Conservation (phyloP, 1,140 invertebrate genomes). For the Camponotus pennsylvanicus region DNA sequence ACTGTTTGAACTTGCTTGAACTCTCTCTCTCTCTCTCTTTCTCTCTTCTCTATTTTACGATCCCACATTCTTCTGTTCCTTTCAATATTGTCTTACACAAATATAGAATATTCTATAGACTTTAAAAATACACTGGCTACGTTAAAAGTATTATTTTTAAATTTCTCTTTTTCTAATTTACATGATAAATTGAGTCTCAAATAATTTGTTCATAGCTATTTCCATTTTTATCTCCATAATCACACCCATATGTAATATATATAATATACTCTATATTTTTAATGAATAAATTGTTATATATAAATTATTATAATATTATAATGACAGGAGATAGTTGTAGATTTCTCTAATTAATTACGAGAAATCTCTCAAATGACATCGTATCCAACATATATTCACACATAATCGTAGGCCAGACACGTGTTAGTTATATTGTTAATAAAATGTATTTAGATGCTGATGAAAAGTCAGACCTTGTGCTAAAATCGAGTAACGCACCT, state of each 20-base stretch:
- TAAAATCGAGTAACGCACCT: constrained; percentile 8
- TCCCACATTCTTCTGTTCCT: not conserved
- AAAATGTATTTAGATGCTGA: constrained; percentile 55
- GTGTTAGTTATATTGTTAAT: constrained; percentile 68
- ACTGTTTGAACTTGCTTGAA: constrained; percentile 1
- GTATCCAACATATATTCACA: not conserved
- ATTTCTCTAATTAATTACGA: not conserved
- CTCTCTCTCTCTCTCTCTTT: not conserved
- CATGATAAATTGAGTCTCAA: not conserved
- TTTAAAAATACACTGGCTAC: not conserved
- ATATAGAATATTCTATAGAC: not conserved
- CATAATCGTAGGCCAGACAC: constrained; percentile 49
- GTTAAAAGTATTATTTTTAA: not conserved
- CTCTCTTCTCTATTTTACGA: not conserved
- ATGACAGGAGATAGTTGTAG: not conserved
- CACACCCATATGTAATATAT: not conserved
- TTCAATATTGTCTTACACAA: not conserved
- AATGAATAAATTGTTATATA: not conserved
- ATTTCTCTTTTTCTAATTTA: not conserved
- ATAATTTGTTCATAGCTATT: not conserved
- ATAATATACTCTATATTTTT: not conserved
- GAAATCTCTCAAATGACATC: not conserved
- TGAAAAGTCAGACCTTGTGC: constrained; percentile 14
- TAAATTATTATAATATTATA: not conserved
- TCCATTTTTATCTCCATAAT: not conserved